Evolutionary conservation across 1,140 invertebrate genomes (phyloP).

Genomic region (Trinorchestia longiramus): DNA sequence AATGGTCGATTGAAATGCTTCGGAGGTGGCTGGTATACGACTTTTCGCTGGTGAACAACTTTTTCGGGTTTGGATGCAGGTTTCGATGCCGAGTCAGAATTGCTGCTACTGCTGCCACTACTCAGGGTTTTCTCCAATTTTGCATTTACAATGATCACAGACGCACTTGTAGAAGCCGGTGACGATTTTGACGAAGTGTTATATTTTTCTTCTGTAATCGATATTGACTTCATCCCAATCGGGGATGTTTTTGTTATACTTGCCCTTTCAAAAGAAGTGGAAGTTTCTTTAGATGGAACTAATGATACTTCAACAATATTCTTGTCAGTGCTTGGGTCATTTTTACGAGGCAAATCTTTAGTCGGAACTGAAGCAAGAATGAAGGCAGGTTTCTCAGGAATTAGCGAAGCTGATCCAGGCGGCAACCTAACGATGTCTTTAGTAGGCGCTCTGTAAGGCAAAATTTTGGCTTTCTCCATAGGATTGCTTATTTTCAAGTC

Average conservation of each 20-base stretch:
- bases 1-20: conserved; percentile 40
- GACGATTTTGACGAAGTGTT: neutral
- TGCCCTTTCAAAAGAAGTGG: neutral
- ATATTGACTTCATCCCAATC: neutral
- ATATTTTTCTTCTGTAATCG: neutral
- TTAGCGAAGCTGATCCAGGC: neutral
- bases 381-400: neutral
- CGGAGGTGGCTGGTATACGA: conserved; percentile 27
- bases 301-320: neutral
- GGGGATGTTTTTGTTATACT: neutral
- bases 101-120: neutral
- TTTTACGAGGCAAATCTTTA: neutral
- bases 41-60: neutral
- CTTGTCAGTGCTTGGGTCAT: neutral
- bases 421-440: conserved; percentile 20
- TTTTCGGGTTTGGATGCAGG: neutral
- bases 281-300: neutral
- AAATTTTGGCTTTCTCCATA: neutral
- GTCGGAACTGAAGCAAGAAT: neutral
- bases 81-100: neutral
- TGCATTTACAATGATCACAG: neutral
- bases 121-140: neutral
- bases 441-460: neutral
- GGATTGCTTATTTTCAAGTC: conserved; percentile 10
- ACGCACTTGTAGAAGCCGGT: neutral